Percentiles rank a stretch among this genome's conserved stretches.
Evolutionary conservation across 2,888 invertebrate genomes (phyloP).

Genomic region (Acanthacorydalis orientalis): DNA sequence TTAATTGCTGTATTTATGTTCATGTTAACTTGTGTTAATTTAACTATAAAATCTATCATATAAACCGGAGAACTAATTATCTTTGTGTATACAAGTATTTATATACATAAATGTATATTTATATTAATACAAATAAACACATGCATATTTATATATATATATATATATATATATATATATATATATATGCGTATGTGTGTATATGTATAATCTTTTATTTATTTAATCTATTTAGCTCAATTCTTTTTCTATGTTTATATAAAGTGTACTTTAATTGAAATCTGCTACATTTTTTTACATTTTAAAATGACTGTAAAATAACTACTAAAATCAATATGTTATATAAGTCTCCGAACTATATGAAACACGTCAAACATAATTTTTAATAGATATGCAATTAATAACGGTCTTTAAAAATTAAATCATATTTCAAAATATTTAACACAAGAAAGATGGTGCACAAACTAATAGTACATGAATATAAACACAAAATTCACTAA

Average conservation of each 20-base stretch:
- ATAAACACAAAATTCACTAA: no score
- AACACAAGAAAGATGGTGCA: no score
- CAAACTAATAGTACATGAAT: no score
- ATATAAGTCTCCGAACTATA: neutral
- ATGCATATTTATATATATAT: neutral
- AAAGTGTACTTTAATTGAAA: neutral
- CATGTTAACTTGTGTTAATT: neutral
- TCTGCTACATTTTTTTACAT: neutral
- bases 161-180: constrained; percentile 2
- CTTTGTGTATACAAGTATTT: no score
- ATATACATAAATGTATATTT: no score
- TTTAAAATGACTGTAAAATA: neutral
- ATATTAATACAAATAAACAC: no score
- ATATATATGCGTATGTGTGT: neutral
- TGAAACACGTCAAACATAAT: no score
- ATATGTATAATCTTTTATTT: neutral
- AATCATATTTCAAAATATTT: no score
- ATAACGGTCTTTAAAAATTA: no score
- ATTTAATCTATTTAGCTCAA: neutral
- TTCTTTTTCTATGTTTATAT: neutral
- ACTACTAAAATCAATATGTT: neutral
- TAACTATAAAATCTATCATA: neutral
- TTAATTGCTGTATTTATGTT: neutral
- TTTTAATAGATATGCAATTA: no score
- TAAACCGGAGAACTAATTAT: neutral